phyloP scores from a whole-genome alignment of 2,113 vertebrate genomes.

The Kryptolebias marmoratus region DNA sequence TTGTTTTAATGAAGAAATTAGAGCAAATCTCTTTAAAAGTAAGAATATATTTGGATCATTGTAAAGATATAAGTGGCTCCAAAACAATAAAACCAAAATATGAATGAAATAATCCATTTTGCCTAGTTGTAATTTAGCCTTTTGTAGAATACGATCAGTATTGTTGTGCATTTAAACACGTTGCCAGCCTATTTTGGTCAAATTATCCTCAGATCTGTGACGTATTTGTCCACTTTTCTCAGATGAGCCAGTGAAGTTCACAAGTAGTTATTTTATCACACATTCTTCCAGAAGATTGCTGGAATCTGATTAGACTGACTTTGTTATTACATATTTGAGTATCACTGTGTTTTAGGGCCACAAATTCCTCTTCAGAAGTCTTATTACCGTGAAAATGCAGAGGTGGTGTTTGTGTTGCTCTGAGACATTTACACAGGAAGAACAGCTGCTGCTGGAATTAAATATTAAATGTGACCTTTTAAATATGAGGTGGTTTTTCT shows the following conservation, averaged over 20 bases:
- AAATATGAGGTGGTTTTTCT: constrained; percentile 22
- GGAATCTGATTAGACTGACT: neutral
- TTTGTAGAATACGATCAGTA: no score
- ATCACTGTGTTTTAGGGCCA: neutral
- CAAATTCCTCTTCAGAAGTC: neutral
- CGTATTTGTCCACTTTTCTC: neutral
- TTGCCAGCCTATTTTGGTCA: neutral
- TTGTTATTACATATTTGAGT: neutral
- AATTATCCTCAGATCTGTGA: neutral
- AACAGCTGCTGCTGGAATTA: constrained; percentile 45
- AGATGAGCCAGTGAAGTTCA: neutral
- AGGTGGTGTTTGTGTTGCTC: constrained; percentile 23
- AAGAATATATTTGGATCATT: no score
- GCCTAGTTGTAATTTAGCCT: no score
- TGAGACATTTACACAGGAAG: constrained; percentile 25
- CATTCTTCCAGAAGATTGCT: neutral
- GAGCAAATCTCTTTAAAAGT: no score
- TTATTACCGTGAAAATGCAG: neutral
- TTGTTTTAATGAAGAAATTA: no score
- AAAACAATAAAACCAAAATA: neutral
- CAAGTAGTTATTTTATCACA: neutral
- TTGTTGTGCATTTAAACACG: no score
- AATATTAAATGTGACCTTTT: constrained; percentile 62
- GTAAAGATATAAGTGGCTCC: no score
- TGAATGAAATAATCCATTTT: neutral